phyloP scores from a whole-genome alignment of 2,888 invertebrate genomes.

The Calameuta pallipes region DNA sequence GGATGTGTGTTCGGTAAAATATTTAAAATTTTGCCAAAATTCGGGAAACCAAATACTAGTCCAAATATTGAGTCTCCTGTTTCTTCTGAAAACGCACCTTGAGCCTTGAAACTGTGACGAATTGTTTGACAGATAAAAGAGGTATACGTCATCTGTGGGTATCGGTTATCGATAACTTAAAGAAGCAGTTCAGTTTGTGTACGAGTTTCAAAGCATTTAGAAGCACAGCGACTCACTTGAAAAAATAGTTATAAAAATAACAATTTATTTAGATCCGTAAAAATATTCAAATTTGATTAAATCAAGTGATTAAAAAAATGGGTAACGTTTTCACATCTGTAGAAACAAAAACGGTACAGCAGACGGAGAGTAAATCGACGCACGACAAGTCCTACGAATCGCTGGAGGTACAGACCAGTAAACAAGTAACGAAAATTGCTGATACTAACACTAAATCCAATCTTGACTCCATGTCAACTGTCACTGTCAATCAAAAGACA shows the following conservation, averaged over 20 bases:
- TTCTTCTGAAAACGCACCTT: not conserved
- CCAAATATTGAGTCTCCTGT: not conserved
- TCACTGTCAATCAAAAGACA: not conserved
- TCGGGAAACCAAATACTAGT: not conserved
- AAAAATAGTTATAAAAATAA: not conserved
- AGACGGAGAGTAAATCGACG: no score
- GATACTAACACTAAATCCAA: not conserved
- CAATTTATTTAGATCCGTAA: not conserved
- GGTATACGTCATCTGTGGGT: not conserved
- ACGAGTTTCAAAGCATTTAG: not conserved
- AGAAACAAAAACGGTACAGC: no score
- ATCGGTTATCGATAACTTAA: not conserved
- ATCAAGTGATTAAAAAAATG: not conserved
- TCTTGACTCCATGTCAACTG: not conserved
- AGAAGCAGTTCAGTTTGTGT: not conserved
- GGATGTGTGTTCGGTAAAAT: not conserved
- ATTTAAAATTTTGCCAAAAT: not conserved
- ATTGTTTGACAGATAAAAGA: not conserved
- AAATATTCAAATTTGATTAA: not conserved
- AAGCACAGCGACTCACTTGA: not conserved
- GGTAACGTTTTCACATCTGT: not conserved
- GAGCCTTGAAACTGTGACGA: not conserved
- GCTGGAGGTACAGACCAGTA: not conserved
- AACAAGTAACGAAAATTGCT: not conserved
- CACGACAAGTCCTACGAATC: not conserved